Evolutionary conservation across 2,797 vertebrate genomes (phyloP).

Genomic region (Microchirus variegatus): DNA sequence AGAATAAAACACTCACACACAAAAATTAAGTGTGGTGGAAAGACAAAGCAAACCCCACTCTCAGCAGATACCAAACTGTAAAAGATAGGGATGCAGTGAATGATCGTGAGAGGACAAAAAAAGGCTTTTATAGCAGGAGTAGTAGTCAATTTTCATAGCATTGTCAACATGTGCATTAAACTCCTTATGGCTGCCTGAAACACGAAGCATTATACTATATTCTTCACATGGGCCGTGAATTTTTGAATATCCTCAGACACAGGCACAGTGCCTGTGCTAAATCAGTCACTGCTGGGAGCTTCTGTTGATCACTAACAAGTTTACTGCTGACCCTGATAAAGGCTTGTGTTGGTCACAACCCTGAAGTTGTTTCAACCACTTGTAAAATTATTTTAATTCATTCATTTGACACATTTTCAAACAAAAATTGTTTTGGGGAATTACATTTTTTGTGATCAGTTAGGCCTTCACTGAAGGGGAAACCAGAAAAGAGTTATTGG

Average conservation of each 20-base stretch:
- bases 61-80: constrained; percentile 38
- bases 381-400: no score
- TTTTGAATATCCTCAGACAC: background rate
- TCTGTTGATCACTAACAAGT: no score
- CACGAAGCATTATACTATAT: background rate
- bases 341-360: no score
- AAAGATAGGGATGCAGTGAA: constrained; percentile 17
- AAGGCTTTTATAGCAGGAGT: background rate
- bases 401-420: no score
- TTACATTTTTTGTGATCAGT: no score
- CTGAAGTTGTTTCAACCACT: no score
- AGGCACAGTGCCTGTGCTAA: background rate
- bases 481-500: no score
- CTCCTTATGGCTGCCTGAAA: background rate
- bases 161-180: background rate
- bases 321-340: no score
- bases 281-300: background rate
- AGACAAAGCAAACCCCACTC: constrained; percentile 24
- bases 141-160: background rate
- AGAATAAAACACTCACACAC: background rate
- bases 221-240: background rate
- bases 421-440: no score
- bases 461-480: no score
- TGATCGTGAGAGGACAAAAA: constrained; percentile 18
- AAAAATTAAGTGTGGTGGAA: no score